phyloP scores from a whole-genome alignment of 30 jellyfish, hydroid and myxozoan genomes.

The Chrysaora quinquecirrha region DNA sequence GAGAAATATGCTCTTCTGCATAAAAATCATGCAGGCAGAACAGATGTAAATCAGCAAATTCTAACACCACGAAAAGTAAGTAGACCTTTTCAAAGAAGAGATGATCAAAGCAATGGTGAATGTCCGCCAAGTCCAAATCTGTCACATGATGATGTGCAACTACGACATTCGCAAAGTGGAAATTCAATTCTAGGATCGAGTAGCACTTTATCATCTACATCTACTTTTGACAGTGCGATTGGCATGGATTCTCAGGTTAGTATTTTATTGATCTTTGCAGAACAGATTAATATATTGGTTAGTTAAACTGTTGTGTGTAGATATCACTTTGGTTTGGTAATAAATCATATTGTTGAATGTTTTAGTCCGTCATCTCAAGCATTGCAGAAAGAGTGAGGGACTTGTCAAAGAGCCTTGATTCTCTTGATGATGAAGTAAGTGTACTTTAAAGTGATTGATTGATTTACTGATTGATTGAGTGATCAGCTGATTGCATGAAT shows the following conservation, averaged over 20 bases:
- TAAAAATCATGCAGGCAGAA: not conserved
- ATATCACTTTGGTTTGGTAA: no score
- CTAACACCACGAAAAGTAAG: not conserved
- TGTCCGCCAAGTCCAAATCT: no score
- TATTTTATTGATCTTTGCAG: no score
- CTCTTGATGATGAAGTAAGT: slow-evolving; percentile 67
- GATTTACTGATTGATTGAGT: no score
- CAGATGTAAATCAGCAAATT: not conserved
- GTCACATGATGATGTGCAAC: not conserved
- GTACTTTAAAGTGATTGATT: no score
- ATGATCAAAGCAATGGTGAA: no score
- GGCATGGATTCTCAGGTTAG: slow-evolving; percentile 34
- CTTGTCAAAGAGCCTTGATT: slow-evolving; percentile 42
- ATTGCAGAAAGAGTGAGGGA: slow-evolving; percentile 39
- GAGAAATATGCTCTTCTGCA: slow-evolving; percentile 17
- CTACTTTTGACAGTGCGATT: slow-evolving; percentile 63
- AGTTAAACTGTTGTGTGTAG: no score
- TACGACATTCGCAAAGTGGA: no score
- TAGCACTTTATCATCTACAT: slow-evolving; percentile 20
- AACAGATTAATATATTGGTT: no score
- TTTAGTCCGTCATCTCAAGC: slow-evolving; percentile 21
- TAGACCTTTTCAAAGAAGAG: not conserved
- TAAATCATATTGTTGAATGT: no score
- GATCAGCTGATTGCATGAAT: no score
- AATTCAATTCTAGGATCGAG: not conserved